Base-by-base conservation (phyloP, 2,888 invertebrate genomes). In the Choristoneura rosaceana region DNA sequence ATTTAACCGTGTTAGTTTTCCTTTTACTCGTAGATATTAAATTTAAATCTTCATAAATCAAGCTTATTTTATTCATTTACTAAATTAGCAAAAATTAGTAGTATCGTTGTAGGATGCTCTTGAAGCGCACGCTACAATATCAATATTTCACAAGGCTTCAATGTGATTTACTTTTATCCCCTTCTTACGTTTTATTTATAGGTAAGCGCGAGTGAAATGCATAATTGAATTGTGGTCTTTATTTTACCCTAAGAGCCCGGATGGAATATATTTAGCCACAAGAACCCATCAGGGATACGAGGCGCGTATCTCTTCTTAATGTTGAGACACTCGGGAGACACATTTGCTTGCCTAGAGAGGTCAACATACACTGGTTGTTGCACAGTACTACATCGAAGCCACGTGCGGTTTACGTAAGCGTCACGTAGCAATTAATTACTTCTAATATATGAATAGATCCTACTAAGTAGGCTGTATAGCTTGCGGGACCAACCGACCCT, bases 191-290 rank as follows among this genome's bases (percentile, higher is more conserved):
- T 17, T 33, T 64, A 50, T 64, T 64, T 50, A 50, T 50, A 64
- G 62, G 62, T 62, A 62, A 43, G 63, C 47, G 47, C 47, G 63
- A 64, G 33, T 50, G 64, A 50, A 64, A 64, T 64, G 10, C 38
- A 64, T 64, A 64, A 64, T 64, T 64, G 15, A 64, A 64, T 64
- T 50, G 47, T 45, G 64, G 64, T 64, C 64, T 50, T 8, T 64
- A 34, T 64, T 64, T 50, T 34, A 64, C 64, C 47, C 25, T 62
- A 62, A 62, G 25, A 62, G 62, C 62, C 62, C 45, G 43, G n/a
- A 14, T 62, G 62, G 62, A 62, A 45, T 62, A 62, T 25, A 62
- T 45, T 62, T 62, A 4, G 45, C 45, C 25, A 43, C 62, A 50
- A 34, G 34, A 38, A 64, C 50, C 64, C 34, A 50, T 50, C 64